Base-by-base conservation (phyloP, 2,113 vertebrate genomes). In the Athene cunicularia region DNA sequence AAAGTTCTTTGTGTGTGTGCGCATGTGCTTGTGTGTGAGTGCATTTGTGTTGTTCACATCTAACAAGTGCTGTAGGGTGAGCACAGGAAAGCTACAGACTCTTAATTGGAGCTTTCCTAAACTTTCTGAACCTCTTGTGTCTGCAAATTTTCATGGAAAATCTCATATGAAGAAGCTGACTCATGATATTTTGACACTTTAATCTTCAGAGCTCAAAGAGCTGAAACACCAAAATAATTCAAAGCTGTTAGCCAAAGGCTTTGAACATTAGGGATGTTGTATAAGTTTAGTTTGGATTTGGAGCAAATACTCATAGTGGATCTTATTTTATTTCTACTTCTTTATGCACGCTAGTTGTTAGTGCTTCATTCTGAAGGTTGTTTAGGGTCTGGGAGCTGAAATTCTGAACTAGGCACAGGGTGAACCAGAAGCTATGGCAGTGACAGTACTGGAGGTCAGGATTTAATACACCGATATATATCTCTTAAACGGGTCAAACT, bases 131-230 rank as follows among this genome's bases (percentile, higher is more conserved):
- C 13, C 6, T 76, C 59, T 82, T 59, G 32, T 55, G 71, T 90
- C 79, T 92, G 96, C 63, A 86, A 72, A 92, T 80, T 86, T 93
- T 91, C 5, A 53, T 76, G 41, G 85, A 76, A 93, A 96, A 90
- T 86, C 67, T 92, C 58, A 22, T 77, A 66, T 39, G 45, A 93
- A 50, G 77, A 83, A 95, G 85, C 71, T 85, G 91, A 96, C 43
- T 86, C 2, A 4, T 89, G n/a, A 35, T 75, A 70, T 90, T 94
- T 93, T 94, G 93, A 58, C 84, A 66, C 86, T 95, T 95, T 87
- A 68, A 72, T 92, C 62, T 85, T 77, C 70, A 90, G 70, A 85
- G 39, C 64, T 68, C 37, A 56, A 81, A 91, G 72, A 88, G 19
- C 27, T 75, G 64, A 93, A 91, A 72, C 15, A 39, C 15, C 13